These are phyloP conservation scores for Acipenser ruthenus DNA, from an alignment of 2,797 vertebrate species.

Conservation along the genomic window DNA sequence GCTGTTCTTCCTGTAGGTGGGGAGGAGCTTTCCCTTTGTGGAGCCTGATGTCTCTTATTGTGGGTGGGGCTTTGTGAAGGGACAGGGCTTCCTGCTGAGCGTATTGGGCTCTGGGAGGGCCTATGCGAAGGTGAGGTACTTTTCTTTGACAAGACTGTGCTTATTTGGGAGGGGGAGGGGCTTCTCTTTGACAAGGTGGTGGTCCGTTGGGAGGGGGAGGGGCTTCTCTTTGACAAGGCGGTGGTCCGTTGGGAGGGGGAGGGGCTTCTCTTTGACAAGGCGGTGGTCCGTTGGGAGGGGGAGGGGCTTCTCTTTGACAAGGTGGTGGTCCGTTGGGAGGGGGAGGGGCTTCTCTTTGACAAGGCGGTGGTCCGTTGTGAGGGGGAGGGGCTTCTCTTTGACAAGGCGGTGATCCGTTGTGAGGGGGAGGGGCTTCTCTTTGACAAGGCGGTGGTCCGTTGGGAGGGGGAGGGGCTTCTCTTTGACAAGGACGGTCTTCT, in stretches of 20 bases:
- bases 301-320: too few species aligned
- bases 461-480: neutral
- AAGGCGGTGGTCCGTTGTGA: neutral
- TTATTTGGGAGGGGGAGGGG: neutral
- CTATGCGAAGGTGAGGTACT: too few species aligned
- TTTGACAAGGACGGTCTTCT: too few species aligned
- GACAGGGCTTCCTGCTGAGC: neutral
- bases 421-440: neutral
- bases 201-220: neutral
- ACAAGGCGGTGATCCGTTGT: neutral
- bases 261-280: too few species aligned
- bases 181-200: neutral
- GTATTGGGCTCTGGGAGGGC: neutral
- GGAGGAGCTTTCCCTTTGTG: constrained; percentile 10
- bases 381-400: neutral
- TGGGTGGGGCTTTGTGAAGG: neutral
- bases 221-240: neutral
- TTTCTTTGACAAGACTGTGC: too few species aligned
- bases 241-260: too few species aligned
- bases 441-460: neutral
- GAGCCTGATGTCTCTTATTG: neutral
- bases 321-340: too few species aligned
- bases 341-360: neutral
- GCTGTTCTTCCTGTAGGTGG: neutral
- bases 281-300: too few species aligned